These are phyloP conservation scores for Protodeltote pygarga DNA, from an alignment of 2,888 invertebrate species.

Conservation along the genomic window DNA sequence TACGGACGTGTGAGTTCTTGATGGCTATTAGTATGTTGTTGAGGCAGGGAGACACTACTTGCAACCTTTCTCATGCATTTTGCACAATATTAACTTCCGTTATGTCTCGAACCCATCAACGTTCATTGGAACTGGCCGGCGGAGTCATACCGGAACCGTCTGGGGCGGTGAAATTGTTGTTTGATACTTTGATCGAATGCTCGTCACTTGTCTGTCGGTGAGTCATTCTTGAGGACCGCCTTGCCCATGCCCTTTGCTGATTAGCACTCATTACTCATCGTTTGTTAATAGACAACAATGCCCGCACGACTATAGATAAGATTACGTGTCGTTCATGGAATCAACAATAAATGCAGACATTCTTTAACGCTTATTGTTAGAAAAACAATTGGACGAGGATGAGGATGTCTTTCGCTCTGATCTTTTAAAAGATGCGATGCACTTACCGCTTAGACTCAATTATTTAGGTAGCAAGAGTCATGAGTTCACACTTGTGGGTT, in stretches of 20 bases:
- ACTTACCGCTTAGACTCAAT: too few relatives aligned
- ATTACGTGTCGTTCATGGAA: slow-evolving; percentile 56
- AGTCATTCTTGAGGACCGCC: slow-evolving; percentile 78
- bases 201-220: slow-evolving; percentile 49
- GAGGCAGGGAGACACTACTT: slow-evolving; percentile 29
- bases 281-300: slow-evolving; percentile 68
- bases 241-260: slow-evolving; percentile 73
- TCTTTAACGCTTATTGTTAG: not conserved
- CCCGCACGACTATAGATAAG: slow-evolving; percentile 57
- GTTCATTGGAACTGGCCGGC: slow-evolving; percentile 44
- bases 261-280: slow-evolving; percentile 79
- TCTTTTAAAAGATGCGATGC: too few relatives aligned
- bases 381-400: slow-evolving; percentile 1
- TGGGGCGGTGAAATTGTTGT: slow-evolving; percentile 56
- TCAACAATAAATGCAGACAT: slow-evolving; percentile 49
- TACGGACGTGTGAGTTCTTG: slow-evolving; percentile 24
- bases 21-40: slow-evolving; percentile 31
- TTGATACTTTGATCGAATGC: slow-evolving; percentile 56
- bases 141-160: slow-evolving; percentile 66
- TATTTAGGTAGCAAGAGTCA: too few relatives aligned
- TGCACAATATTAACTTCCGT: slow-evolving; percentile 53
- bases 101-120: slow-evolving; percentile 39
- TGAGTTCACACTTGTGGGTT: not conserved
- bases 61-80: slow-evolving; percentile 55
- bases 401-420: too few relatives aligned